Base-by-base conservation (phyloP, 2,797 vertebrate species). In the Ctenochaetus hawaiiensis region DNA sequence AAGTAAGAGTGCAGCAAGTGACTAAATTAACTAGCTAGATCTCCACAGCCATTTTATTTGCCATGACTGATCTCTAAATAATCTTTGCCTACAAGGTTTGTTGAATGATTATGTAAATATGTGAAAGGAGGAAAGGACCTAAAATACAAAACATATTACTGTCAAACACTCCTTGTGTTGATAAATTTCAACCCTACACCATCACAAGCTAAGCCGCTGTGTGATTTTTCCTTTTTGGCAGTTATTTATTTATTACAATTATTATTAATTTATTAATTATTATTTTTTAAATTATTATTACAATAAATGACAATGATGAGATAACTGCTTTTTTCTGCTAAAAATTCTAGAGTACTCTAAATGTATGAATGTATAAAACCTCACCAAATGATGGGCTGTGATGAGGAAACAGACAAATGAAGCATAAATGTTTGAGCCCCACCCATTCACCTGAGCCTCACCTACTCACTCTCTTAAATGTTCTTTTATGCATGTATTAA, bases 401-500 rank as follows among this genome's bases (percentile, higher is more conserved):
- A 39, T 41, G 52, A 58, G 30, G 5, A 34, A 34, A 34, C 39
- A 20, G 69, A 78, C 17, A 44, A 79, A 83, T 37, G 18, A 78
- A 59, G 34, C 47, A 23, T 10, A 9, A 54, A 60, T 0, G 39
- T 75, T 63, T 75, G 64, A 78, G 66, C 68, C 9, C 65, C 77
- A 87, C 80, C 81, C 87, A 82, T 39, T 34, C 30, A 34, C 30
- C 30, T 34, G 30, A 34, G 30, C 30, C 30, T 34, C 30, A 17
- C 53, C 54, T 59, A 86, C 90, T 87, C 76, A 89, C 30, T 43
- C 67, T 83, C 75, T 76, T 72, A 59, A 80, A 73, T 65, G 45
- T 56, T 69, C 72, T 65, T 73, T 53, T 67, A 54, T 20, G 1
- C 63, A 78, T 23, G 48, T 57, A 76, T 68, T 37, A 70, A 83